Evolutionary conservation across 2,113 vertebrate species (phyloP).

Genomic region (Sebastes fasciatus): DNA sequence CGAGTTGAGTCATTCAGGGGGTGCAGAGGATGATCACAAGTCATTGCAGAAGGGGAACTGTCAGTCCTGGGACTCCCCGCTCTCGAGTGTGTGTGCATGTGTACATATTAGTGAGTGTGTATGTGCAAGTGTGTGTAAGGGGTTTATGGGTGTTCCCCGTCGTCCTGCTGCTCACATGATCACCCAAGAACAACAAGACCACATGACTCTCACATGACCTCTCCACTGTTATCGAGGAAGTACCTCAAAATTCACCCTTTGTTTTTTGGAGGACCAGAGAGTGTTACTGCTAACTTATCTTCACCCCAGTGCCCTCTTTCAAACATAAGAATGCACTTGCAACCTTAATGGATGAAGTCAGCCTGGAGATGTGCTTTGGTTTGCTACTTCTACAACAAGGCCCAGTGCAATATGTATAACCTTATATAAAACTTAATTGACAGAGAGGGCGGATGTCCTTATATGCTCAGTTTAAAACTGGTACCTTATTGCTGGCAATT

Average conservation of each 20-base stretch:
- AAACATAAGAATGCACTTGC: not conserved
- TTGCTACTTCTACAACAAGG: not conserved
- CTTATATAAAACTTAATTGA: too few relatives aligned
- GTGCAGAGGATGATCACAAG: constrained; percentile 40
- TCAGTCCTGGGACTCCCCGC: constrained; percentile 71
- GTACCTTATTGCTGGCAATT: too few relatives aligned
- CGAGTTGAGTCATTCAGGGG: constrained; percentile 52
- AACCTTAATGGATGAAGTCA: constrained; percentile 3
- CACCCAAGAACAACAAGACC: constrained; percentile 65
- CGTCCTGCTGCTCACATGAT: constrained; percentile 76
- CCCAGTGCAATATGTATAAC: not conserved
- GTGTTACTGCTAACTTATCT: not conserved
- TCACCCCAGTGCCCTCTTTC: not conserved
- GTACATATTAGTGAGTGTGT: constrained; percentile 15
- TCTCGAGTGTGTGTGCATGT: not conserved
- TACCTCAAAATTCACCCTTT: constrained; percentile 12
- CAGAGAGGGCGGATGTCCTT: too few relatives aligned
- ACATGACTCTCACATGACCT: constrained; percentile 81
- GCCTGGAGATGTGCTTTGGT: not conserved
- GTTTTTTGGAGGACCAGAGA: not conserved
- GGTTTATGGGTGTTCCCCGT: constrained; percentile 72
- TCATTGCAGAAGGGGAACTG: constrained; percentile 78
- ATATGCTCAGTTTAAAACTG: too few relatives aligned
- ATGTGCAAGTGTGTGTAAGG: constrained; percentile 18
- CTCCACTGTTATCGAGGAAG: constrained; percentile 33